Base-by-base conservation (phyloP, 35 echinoderm and acorn worm genomes). In the Lytechinus pictus region DNA sequence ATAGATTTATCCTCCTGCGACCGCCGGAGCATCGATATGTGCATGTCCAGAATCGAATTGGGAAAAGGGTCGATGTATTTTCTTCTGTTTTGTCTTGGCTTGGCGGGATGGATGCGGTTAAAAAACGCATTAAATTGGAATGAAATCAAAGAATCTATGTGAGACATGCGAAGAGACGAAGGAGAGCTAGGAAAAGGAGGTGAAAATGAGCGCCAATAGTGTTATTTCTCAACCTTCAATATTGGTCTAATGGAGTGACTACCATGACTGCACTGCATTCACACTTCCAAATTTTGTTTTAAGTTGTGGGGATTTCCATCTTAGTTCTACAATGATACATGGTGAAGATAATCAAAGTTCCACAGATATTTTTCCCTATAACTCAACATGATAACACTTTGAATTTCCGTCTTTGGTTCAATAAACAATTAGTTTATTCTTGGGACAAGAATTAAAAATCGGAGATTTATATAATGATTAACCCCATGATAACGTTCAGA, bases 211-310 rank as follows among this genome's bases (percentile, higher is more conserved):
- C 28, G 88, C 16, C 7, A 90, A 90, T 52, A 90, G 88, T 90
- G 88, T 90, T 90, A 90, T 90, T 90, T 54, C 88, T 52, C 88
- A 52, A 52, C 52, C 88, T 52, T 54, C 88, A 90, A 90, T 90
- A 90, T 90, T 90, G 88, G 88, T 90, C 88, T 90, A 90, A 90
- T 90, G 88, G 88, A 90, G 88, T 90, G 88, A 90, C 29, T 44
- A 54, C 66, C 66, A 24, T 79, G 66, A 79, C 66, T 79, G 66
- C 19, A 44, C 88, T 33, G 88, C 52, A 44, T 90, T 52, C 29
- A 90, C 88, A 90, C 33, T 44, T 27, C 12, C 28, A 29, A 21
- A 3, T 21, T 71, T 71, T 13, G 19, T 71, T 71, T 21, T 21
- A 21, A 21, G 61, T 21, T 24, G 14, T 24, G 19, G 66, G 4